Conservation (phyloP, 2,113 vertebrate species). For the Dicrurus megarhynchus region DNA sequence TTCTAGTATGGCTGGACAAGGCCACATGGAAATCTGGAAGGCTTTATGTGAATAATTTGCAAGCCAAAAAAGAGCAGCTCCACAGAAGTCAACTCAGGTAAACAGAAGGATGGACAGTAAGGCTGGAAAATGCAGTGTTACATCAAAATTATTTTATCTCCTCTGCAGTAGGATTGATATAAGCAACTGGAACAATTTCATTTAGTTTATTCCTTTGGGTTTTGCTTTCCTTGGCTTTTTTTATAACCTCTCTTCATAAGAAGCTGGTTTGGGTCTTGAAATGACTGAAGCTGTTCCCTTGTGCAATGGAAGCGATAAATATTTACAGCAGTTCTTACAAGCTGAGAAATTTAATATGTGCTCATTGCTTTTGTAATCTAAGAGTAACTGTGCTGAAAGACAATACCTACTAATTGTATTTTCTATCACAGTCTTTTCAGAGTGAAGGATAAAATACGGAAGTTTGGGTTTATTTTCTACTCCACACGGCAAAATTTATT, state of each 20-base stretch:
- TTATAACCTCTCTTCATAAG: neutral
- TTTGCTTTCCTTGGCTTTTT: neutral
- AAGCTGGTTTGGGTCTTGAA: neutral
- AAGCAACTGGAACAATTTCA: neutral
- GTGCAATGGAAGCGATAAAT: neutral
- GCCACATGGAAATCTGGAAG: neutral
- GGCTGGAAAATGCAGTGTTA: neutral
- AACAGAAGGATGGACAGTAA: neutral
- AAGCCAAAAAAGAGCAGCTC: neutral
- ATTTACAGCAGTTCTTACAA: neutral
- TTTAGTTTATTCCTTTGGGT: neutral
- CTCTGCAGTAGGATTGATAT: neutral
- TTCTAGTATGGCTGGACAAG: neutral
- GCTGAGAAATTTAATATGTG: neutral
- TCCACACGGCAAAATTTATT: neutral
- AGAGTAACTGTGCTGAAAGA: slow-evolving; percentile 10
- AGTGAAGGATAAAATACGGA: neutral
- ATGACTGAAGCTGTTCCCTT: neutral
- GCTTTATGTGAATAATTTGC: neutral
- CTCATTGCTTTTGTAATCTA: neutral
- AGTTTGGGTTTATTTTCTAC: neutral
- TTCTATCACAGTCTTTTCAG: neutral
- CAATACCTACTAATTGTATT: slow-evolving; percentile 25
- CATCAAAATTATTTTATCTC: neutral
- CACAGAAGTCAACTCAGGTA: neutral